Evolutionary conservation across 2,888 invertebrate species (phyloP).

Genomic region (Lycophotia porphyrea): DNA sequence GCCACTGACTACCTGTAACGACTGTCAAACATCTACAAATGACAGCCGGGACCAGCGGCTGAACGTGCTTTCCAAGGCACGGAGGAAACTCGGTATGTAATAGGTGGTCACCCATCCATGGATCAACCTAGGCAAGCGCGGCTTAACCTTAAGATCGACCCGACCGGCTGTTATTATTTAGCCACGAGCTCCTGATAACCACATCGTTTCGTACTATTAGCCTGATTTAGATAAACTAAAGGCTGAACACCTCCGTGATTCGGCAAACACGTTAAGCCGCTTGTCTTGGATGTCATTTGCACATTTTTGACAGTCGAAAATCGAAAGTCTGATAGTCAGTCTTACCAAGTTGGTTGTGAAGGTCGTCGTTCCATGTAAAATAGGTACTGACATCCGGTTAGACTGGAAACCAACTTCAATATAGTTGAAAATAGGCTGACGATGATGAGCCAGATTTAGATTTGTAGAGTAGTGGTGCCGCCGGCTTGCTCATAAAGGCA

Average conservation of each 20-base stretch:
- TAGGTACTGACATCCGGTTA: not conserved
- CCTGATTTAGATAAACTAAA: constrained; percentile 1
- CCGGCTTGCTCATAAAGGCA: constrained; percentile 24
- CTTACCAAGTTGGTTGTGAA: not conserved
- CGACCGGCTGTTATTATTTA: too few relatives aligned
- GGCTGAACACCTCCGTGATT: not conserved
- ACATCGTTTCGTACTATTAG: constrained; percentile 2
- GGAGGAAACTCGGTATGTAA: too few relatives aligned
- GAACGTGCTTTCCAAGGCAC: too few relatives aligned
- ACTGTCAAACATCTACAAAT: too few relatives aligned
- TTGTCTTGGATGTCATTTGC: not conserved
- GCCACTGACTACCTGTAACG: too few relatives aligned
- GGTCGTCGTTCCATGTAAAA: not conserved
- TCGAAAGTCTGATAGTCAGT: not conserved
- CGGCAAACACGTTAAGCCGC: not conserved
- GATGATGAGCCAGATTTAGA: constrained; percentile 10
- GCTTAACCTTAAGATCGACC: too few relatives aligned
- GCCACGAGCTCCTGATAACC: constrained; percentile 92
- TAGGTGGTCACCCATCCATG: too few relatives aligned
- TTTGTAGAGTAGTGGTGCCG: not conserved
- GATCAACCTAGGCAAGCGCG: too few relatives aligned
- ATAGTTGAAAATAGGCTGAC: not conserved
- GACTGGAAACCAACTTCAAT: not conserved
- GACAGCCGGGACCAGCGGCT: too few relatives aligned
- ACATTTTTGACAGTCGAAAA: not conserved